These are phyloP conservation scores for Gadus chalcogrammus DNA, from an alignment of 2,113 vertebrate species.

Conservation along the genomic window DNA sequence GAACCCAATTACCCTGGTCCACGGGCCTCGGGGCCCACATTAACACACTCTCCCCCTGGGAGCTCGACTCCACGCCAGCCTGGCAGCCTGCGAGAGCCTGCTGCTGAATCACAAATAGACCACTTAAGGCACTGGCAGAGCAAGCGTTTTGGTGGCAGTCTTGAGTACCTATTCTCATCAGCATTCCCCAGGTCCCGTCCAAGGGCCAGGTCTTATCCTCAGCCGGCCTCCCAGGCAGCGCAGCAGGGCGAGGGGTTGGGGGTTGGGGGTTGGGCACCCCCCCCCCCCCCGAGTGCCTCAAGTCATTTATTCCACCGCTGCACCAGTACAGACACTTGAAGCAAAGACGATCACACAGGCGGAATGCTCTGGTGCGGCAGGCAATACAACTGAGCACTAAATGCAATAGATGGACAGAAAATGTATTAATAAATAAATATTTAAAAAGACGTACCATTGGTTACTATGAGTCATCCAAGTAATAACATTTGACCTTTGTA, in stretches of 20 bases:
- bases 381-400: not conserved
- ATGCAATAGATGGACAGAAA: not conserved
- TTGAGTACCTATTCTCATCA: constrained; percentile 55
- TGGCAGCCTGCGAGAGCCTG: constrained; percentile 59
- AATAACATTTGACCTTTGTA: constrained; percentile 1
- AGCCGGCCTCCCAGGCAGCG: constrained; percentile 29
- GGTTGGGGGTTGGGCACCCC: no score
- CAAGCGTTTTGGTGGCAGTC: constrained; percentile 55
- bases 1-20: constrained; percentile 73
- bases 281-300: not conserved
- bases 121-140: constrained; percentile 65
- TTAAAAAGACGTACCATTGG: not conserved
- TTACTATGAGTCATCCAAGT: constrained; percentile 6
- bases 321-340: not conserved
- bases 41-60: constrained; percentile 61
- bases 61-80: constrained; percentile 64
- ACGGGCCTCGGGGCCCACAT: constrained; percentile 58
- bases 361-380: not conserved
- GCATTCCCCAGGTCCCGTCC: constrained; percentile 43
- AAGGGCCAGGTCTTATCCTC: constrained; percentile 44
- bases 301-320: constrained; percentile 7
- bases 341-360: not conserved
- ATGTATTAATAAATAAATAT: not conserved
- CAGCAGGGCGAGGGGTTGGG: constrained; percentile 10
- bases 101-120: constrained; percentile 73